phyloP scores from a whole-genome alignment of 2,797 vertebrate genomes.

The Poecilia wingei region DNA sequence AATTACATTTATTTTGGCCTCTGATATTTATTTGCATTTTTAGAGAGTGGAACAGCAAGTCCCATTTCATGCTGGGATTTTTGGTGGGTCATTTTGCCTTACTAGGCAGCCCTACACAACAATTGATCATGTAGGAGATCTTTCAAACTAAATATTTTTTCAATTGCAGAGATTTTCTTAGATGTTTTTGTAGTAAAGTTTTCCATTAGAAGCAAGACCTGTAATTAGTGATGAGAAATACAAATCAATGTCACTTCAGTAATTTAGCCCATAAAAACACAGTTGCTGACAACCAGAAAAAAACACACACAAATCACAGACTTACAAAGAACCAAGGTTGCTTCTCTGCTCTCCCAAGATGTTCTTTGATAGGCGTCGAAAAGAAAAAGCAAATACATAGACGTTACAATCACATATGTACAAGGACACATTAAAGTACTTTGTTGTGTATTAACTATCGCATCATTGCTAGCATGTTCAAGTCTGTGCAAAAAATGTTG shows the following conservation, averaged over 20 bases:
- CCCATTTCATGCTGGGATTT: background rate
- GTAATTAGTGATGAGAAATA: background rate
- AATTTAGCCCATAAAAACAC: background rate
- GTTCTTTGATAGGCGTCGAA: background rate
- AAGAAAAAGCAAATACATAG: background rate
- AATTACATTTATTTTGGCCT: background rate
- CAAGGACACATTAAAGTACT: background rate
- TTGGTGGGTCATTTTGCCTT: background rate
- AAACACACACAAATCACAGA: background rate
- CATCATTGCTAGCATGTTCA: background rate
- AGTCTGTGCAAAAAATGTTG: background rate
- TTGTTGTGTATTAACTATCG: background rate
- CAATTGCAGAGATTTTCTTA: background rate
- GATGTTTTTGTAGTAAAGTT: background rate
- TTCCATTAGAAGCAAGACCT: background rate
- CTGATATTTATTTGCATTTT: background rate
- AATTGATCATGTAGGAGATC: background rate
- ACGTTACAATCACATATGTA: background rate
- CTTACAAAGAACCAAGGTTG: background rate
- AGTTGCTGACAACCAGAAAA: background rate
- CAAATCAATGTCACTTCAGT: background rate
- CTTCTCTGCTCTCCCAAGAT: background rate
- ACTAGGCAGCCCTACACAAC: background rate
- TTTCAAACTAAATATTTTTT: background rate
- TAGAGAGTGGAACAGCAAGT: background rate